These are phyloP conservation scores for Stichopus horrens DNA, from an alignment of 53 echinoderm and acorn worm genomes.

Conservation along the genomic window DNA sequence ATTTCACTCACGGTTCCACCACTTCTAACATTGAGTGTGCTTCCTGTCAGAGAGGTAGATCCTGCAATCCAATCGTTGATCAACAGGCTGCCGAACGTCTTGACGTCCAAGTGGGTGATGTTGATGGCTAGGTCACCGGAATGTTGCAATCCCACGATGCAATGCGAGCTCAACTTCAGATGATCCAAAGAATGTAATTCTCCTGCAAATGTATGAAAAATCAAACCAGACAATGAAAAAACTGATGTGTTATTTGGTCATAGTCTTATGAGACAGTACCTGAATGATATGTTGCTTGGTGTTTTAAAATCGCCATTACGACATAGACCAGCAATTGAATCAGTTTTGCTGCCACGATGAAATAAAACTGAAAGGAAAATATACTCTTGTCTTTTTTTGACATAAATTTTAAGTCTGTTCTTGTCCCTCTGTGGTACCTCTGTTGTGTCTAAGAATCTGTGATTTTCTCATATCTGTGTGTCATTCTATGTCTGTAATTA, in stretches of 20 bases:
- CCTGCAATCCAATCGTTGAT: slow-evolving; percentile 77
- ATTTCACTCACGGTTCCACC: slow-evolving; percentile 66
- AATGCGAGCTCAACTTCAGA: slow-evolving; percentile 72
- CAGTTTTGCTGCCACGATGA: no score
- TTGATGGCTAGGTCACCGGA: slow-evolving; percentile 45
- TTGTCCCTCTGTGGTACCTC: no score
- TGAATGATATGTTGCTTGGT: no score
- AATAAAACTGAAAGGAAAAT: no score
- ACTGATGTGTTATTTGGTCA: no score
- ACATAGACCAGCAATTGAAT: no score
- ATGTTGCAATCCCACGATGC: slow-evolving; percentile 74
- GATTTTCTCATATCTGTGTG: no score
- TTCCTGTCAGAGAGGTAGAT: slow-evolving; percentile 64
- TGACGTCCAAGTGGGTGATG: slow-evolving; percentile 79
- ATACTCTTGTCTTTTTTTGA: background rate
- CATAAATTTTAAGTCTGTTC: background rate
- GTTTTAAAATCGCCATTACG: no score
- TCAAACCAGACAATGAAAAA: no score
- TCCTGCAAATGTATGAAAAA: slow-evolving; percentile 41
- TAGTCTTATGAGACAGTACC: no score
- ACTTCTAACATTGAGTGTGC: slow-evolving; percentile 75
- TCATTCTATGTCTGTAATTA: no score
- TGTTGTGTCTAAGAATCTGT: no score
- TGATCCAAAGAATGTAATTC: slow-evolving; percentile 69
- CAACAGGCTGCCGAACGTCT: slow-evolving; percentile 74